phyloP scores from a whole-genome alignment of 2,113 vertebrate genomes.

The Aramus guarauna region DNA sequence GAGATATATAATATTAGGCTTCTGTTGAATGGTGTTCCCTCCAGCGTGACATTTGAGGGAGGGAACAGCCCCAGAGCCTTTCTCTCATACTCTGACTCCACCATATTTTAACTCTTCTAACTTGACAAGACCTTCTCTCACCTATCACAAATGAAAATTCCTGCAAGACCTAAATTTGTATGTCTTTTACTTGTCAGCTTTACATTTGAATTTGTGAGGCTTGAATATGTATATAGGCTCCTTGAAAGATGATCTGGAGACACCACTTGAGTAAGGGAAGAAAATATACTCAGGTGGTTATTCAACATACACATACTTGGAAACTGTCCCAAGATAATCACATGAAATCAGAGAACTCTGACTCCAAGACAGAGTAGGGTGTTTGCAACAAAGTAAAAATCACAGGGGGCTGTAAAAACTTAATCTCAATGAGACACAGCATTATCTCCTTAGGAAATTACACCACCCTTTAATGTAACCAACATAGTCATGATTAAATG shows the following conservation, averaged over 20 bases:
- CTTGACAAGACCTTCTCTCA: neutral
- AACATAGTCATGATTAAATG: neutral
- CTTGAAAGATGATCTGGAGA: neutral
- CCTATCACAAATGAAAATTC: neutral
- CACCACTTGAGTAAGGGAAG: neutral
- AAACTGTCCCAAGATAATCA: neutral
- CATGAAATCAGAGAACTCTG: neutral
- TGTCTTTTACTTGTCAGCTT: neutral
- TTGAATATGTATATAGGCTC: neutral
- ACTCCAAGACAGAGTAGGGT: neutral
- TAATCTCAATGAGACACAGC: neutral
- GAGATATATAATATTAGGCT: neutral
- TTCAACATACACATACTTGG: neutral
- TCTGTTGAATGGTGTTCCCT: neutral
- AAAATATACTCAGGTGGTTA: neutral
- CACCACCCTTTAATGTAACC: neutral
- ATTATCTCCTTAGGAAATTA: neutral
- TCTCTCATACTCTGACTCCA: neutral
- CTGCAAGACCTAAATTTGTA: neutral
- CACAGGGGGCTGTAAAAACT: neutral
- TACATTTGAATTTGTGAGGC: neutral
- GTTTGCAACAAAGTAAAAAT: neutral
- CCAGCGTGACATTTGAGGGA: neutral
- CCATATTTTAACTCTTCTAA: neutral
- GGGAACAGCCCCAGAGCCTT: neutral